A percentile compares a stretch with the other conserved stretches of the same genome.
Conservation (phyloP, 2,113 vertebrate genomes). For the Andinoacara biseriatus region DNA sequence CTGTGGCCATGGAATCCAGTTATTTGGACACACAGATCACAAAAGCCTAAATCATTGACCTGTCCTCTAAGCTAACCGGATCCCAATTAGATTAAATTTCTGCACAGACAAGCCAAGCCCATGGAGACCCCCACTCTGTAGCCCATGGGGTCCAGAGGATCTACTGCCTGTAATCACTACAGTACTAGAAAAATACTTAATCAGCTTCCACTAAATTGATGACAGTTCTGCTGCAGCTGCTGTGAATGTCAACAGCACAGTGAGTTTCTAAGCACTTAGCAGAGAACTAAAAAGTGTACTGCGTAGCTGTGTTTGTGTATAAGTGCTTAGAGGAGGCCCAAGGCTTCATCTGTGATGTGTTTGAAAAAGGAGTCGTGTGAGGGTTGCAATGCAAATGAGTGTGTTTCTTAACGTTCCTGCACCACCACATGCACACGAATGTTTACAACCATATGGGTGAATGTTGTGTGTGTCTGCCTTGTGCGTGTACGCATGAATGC, state of each 20-base stretch:
- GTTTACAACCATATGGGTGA: constrained; percentile 26
- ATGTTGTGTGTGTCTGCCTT: constrained; percentile 16
- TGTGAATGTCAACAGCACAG: not conserved
- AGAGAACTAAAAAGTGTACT: not conserved
- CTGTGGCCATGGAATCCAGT: no score
- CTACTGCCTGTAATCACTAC: not conserved
- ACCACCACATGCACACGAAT: constrained; percentile 7
- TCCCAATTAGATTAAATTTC: not conserved
- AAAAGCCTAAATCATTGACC: not conserved
- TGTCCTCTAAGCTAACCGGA: not conserved
- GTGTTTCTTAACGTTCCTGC: constrained; percentile 7
- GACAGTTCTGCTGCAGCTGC: not conserved
- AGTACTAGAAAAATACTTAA: not conserved
- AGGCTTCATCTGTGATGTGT: constrained; percentile 48
- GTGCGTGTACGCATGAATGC: constrained; percentile 46
- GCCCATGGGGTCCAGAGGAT: not conserved
- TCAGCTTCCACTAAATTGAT: constrained; percentile 2
- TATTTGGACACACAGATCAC: no score
- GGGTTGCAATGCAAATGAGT: constrained; percentile 47
- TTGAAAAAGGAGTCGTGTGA: constrained; percentile 31
- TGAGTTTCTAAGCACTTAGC: not conserved
- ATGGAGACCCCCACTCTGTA: not conserved
- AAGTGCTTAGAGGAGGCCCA: constrained; percentile 36
- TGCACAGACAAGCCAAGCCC: not conserved
- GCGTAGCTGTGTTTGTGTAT: not conserved